Percentiles rank a stretch among this genome's conserved stretches.
Conservation (phyloP, 1,140 invertebrate species). For the Hyles euphorbiae region DNA sequence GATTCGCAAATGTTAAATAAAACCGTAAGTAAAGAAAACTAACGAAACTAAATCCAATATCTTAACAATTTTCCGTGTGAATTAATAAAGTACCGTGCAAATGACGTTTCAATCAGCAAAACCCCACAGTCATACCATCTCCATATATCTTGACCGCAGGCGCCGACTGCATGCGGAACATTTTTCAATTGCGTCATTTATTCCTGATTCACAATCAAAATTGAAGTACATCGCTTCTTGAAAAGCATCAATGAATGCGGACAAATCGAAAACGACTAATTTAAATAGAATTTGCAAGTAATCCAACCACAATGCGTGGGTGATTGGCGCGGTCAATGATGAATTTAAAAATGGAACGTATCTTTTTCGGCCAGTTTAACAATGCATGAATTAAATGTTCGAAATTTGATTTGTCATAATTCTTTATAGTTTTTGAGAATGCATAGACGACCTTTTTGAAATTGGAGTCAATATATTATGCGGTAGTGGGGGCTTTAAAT, state of each 20-base stretch:
- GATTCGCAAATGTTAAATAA: background rate
- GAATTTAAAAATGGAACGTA: slow-evolving; percentile 5
- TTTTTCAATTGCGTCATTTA: slow-evolving; percentile 15
- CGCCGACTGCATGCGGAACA: slow-evolving; percentile 12
- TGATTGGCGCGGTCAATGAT: slow-evolving; percentile 44
- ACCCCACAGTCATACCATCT: slow-evolving; percentile 37
- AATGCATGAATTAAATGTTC: slow-evolving; percentile 41
- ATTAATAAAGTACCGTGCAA: slow-evolving; percentile 24
- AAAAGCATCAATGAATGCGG: slow-evolving; percentile 21
- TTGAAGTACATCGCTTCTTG: slow-evolving; percentile 3
- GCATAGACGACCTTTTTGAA: no score
- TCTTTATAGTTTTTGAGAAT: background rate
- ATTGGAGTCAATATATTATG: no score
- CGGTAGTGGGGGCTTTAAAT: no score
- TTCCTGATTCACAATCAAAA: slow-evolving; percentile 8
- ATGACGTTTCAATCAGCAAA: slow-evolving; percentile 51
- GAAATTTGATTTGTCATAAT: slow-evolving; percentile 30
- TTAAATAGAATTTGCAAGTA: slow-evolving; percentile 61
- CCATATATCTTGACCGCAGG: slow-evolving; percentile 42
- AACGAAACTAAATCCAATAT: background rate
- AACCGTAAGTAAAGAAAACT: background rate
- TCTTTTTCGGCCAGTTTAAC: slow-evolving; percentile 27
- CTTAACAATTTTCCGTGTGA: background rate
- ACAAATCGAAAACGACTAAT: slow-evolving; percentile 7
- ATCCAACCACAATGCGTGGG: slow-evolving; percentile 45